Percentiles rank a stretch among this genome's conserved stretches.
phyloP scores from a whole-genome alignment of 2,888 invertebrate species.

The Drosophila eohydei region DNA sequence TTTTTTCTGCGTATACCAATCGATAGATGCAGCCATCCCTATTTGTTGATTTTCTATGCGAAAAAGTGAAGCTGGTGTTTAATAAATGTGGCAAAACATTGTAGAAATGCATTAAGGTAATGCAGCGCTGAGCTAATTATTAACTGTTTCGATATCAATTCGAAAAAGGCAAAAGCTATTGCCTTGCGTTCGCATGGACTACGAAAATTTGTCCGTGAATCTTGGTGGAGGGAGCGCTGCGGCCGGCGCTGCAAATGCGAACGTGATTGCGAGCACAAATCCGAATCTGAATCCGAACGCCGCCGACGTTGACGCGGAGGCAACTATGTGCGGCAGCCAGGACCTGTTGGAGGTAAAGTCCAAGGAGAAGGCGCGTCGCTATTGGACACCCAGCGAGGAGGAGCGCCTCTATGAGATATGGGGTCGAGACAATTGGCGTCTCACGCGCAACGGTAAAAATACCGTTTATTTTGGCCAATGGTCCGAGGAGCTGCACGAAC shows the following conservation, averaged over 20 bases:
- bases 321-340: constrained; percentile 62
- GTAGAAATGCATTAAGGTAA: constrained; percentile 4
- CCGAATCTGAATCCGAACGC: constrained; percentile 13
- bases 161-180: not conserved
- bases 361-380: constrained; percentile 77
- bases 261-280: constrained; percentile 40
- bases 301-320: constrained; percentile 36
- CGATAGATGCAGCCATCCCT: constrained; percentile 46
- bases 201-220: constrained; percentile 57
- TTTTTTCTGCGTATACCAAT: constrained; percentile 17
- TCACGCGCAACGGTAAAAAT: constrained; percentile 80
- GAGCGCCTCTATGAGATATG: constrained; percentile 81
- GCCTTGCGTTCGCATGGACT: constrained; percentile 58
- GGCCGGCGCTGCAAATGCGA: constrained; percentile 38
- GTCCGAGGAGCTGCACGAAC: constrained; percentile 77
- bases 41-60: constrained; percentile 73
- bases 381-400: constrained; percentile 82
- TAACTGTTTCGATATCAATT: constrained; percentile 9
- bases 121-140: not conserved
- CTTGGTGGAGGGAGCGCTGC: constrained; percentile 42
- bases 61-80: constrained; percentile 44
- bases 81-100: constrained; percentile 23
- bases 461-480: constrained; percentile 79
- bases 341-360: constrained; percentile 67
- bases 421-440: constrained; percentile 82